phyloP scores from a whole-genome alignment of 2,888 invertebrate genomes.

The Orthonevra nobilis region DNA sequence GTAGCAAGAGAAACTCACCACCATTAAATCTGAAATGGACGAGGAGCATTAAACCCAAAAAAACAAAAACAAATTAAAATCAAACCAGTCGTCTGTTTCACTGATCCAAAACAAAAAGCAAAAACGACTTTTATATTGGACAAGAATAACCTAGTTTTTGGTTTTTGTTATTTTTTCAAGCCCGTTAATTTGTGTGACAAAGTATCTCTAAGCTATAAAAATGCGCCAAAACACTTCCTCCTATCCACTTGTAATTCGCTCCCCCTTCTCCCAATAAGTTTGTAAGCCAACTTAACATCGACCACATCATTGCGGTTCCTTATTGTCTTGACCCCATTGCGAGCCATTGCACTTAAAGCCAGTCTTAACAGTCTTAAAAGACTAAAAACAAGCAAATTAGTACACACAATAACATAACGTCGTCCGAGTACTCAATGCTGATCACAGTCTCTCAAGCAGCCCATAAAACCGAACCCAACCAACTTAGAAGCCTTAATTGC shows the following conservation, averaged over 20 bases:
- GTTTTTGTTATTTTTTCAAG: no score
- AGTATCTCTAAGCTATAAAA: no score
- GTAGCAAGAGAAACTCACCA: no score
- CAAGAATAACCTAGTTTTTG: no score
- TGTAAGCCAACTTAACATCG: not conserved
- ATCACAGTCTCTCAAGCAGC: slow-evolving; percentile 4
- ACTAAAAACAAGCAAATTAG: slow-evolving; percentile 50
- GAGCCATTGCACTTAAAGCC: slow-evolving; percentile 26
- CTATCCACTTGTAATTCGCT: slow-evolving; percentile 13
- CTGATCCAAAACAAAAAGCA: no score
- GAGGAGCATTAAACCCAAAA: no score
- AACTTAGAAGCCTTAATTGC: slow-evolving; percentile 55
- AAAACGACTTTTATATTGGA: no score
- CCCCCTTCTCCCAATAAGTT: not conserved
- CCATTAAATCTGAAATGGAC: no score
- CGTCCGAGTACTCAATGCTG: slow-evolving; percentile 30
- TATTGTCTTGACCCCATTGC: slow-evolving; percentile 52
- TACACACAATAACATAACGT: slow-evolving; percentile 15
- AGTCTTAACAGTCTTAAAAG: slow-evolving; percentile 2
- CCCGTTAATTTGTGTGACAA: no score
- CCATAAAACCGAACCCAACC: slow-evolving; percentile 45
- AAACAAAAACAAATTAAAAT: no score
- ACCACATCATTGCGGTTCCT: slow-evolving; percentile 30
- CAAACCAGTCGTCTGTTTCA: no score
- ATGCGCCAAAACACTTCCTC: no score